Evolutionary conservation across 2,797 vertebrate species (phyloP).

Genomic region (Sebastes alutus): DNA sequence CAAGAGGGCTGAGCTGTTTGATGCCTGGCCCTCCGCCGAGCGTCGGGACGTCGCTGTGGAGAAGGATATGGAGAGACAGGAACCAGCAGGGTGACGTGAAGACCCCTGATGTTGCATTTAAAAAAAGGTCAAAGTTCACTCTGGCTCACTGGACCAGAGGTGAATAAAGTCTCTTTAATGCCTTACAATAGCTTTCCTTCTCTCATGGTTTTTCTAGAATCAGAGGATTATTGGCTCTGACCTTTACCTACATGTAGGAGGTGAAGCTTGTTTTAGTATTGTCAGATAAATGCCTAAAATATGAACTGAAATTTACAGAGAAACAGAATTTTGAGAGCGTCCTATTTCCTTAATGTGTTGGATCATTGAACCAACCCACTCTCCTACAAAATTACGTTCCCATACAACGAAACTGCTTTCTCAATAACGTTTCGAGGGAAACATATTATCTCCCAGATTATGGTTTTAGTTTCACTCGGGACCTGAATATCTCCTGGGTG

Average conservation of each 20-base stretch:
- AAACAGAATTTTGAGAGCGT: neutral
- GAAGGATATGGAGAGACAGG: neutral
- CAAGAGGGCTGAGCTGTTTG: conserved; percentile 53
- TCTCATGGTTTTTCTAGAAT: neutral
- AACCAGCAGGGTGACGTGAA: neutral
- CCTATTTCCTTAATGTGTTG: neutral
- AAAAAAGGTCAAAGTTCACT: conserved; percentile 14
- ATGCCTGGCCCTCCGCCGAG: conserved; percentile 42
- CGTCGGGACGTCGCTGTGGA: neutral
- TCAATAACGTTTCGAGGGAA: too few relatives aligned
- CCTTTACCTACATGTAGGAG: neutral
- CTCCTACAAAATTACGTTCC: too few relatives aligned
- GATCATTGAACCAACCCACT: too few relatives aligned
- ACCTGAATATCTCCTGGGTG: too few relatives aligned
- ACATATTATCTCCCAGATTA: too few relatives aligned
- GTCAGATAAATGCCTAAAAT: neutral
- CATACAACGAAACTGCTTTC: too few relatives aligned
- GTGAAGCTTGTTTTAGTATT: neutral
- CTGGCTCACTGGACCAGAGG: neutral
- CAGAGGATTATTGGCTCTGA: neutral
- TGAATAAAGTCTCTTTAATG: neutral
- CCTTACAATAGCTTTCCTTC: neutral
- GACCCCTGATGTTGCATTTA: neutral
- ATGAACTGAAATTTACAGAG: neutral
- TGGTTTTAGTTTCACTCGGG: too few relatives aligned